phyloP scores from a whole-genome alignment of 1,140 invertebrate species.

The Drosophila albomicans region DNA sequence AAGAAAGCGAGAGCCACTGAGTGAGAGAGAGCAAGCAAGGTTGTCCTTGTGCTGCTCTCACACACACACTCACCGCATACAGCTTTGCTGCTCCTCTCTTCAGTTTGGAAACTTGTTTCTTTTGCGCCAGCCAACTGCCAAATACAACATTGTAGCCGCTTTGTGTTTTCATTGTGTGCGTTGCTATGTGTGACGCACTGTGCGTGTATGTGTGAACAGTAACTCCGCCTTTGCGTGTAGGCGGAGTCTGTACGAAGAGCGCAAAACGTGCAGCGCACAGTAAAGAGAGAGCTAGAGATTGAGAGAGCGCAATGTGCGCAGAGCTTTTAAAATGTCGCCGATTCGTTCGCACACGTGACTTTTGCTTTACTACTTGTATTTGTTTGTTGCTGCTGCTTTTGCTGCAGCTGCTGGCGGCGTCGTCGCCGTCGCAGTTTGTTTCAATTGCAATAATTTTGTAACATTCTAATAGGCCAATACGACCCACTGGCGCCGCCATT shows the following conservation, averaged over 20 bases:
- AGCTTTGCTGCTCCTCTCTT: constrained; percentile 46
- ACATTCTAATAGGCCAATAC: constrained; percentile 79
- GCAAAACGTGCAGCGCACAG: constrained; percentile 6
- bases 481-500: constrained; percentile 43
- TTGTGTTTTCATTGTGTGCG: constrained; percentile 56
- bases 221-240: constrained; percentile 60
- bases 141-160: constrained; percentile 79
- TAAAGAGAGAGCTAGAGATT: not conserved
- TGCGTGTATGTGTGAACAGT: constrained; percentile 3
- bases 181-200: not conserved
- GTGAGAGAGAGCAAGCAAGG: constrained; percentile 7
- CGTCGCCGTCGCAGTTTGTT: constrained; percentile 64
- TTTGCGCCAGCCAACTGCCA: constrained; percentile 71
- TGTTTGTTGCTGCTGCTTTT: constrained; percentile 31
- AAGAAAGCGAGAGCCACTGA: constrained; percentile 8
- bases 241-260: constrained; percentile 58
- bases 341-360: constrained; percentile 64
- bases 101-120: constrained; percentile 79
- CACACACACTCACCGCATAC: constrained; percentile 22
- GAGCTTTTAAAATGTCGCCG: constrained; percentile 53
- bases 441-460: constrained; percentile 81
- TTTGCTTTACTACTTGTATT: constrained; percentile 2
- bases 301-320: constrained; percentile 55
- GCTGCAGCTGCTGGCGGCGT: constrained; percentile 24
- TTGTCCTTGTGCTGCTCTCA: constrained; percentile 51